A percentile compares a stretch with the other conserved stretches of the same genome.
phyloP scores from a whole-genome alignment of 2,113 vertebrate species.

The Eidolon helvum region DNA sequence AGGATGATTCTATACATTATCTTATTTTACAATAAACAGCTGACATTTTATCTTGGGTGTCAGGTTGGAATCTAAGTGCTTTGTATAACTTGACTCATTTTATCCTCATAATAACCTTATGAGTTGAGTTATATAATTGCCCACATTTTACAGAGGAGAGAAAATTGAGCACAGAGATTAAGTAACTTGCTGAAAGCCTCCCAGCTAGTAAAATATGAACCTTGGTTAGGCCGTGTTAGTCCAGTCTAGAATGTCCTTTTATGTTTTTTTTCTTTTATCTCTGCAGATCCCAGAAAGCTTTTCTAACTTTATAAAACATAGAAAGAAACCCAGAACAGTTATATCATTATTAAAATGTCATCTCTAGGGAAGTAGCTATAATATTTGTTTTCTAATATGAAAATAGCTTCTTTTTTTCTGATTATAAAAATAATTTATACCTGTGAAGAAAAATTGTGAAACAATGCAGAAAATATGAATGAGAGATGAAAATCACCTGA shows the following conservation, averaged over 20 bases:
- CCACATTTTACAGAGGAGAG: background rate
- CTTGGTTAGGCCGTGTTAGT: background rate
- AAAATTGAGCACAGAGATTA: background rate
- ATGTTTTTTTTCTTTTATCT: background rate
- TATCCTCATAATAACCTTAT: background rate
- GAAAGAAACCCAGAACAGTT: background rate
- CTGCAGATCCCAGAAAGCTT: background rate
- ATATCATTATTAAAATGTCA: constrained; percentile 24
- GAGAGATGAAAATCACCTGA: background rate
- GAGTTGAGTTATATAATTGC: background rate
- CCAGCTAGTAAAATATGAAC: background rate
- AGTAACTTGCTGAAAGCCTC: background rate
- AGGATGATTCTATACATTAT: background rate
- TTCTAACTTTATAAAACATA: background rate
- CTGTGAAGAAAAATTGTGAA: background rate
- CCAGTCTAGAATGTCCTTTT: background rate
- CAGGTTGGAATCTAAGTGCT: background rate
- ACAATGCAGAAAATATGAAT: constrained; percentile 1
- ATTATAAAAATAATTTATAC: constrained; percentile 20
- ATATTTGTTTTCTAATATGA: constrained; percentile 38
- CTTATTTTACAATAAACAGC: background rate
- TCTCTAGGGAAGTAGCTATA: background rate
- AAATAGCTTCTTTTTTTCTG: constrained; percentile 28
- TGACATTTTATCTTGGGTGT: background rate
- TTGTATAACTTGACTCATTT: constrained; percentile 1